These are phyloP conservation scores for Cartodere bifasciata DNA, from an alignment of 2,888 invertebrate genomes.

Conservation along the genomic window DNA sequence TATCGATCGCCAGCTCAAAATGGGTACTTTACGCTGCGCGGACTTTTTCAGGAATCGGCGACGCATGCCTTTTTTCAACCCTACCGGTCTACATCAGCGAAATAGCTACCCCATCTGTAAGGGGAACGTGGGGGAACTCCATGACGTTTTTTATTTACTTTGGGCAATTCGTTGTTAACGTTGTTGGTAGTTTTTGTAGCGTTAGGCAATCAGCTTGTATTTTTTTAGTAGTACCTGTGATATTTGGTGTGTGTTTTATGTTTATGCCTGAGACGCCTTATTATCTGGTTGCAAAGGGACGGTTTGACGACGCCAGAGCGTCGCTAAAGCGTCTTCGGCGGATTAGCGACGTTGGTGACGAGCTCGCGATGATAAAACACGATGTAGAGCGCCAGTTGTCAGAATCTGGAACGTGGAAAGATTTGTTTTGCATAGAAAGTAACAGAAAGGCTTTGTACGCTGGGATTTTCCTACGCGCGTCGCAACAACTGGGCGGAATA, in stretches of 20 bases:
- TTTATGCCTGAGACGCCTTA: conserved; percentile 47
- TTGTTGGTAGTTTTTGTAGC: conserved; percentile 5
- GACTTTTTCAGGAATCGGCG: conserved; percentile 21
- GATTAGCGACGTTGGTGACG: conserved; percentile 20
- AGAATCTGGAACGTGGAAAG: conserved; percentile 25
- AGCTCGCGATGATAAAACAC: conserved; percentile 18
- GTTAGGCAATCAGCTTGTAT: conserved; percentile 13
- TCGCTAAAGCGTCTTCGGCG: conserved; percentile 20
- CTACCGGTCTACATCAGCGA: conserved; percentile 23
- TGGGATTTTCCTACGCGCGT: conserved; percentile 22
- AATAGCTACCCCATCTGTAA: conserved; percentile 19
- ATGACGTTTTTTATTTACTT: conserved; percentile 12
- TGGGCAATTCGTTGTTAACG: conserved; percentile 10
- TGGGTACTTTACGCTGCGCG: conserved; percentile 15
- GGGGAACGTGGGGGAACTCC: conserved; percentile 19
- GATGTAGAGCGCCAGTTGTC: conserved; percentile 26
- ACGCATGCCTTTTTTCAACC: conserved; percentile 19
- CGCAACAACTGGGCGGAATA: conserved; percentile 27
- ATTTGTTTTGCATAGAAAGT: conserved; percentile 22
- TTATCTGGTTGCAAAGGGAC: conserved; percentile 21
- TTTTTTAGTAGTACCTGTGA: conserved; percentile 9
- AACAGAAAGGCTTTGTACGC: conserved; percentile 24
- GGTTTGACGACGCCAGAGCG: conserved; percentile 19
- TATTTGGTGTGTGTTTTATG: no score
- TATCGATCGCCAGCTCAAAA: conserved; percentile 13